These are phyloP conservation scores for Drosophila imparisetae DNA, from an alignment of 2,888 invertebrate species.

Conservation along the genomic window DNA sequence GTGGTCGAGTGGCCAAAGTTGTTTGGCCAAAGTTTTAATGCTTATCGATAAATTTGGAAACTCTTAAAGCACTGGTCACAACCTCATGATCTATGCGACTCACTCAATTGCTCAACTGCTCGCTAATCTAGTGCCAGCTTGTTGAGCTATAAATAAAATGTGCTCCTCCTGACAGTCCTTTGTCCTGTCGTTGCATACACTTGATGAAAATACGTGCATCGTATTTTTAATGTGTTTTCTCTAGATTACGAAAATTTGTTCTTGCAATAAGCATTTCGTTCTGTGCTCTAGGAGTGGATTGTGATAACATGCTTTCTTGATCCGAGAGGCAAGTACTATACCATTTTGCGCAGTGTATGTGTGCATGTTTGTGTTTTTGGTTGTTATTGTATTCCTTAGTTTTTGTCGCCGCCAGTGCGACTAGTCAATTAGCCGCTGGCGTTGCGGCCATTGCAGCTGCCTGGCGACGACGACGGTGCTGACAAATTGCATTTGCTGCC, in stretches of 20 bases:
- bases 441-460: constrained; percentile 56
- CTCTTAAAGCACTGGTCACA: constrained; percentile 33
- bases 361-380: constrained; percentile 13
- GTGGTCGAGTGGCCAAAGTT: constrained; percentile 13
- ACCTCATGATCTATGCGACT: constrained; percentile 48
- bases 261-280: not conserved
- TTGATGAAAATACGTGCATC: not conserved
- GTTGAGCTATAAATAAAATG: constrained; percentile 74
- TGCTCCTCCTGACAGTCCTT: constrained; percentile 5
- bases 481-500: constrained; percentile 76
- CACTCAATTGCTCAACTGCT: constrained; percentile 30
- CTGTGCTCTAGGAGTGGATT: not conserved
- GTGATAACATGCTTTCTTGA: not conserved
- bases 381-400: constrained; percentile 30
- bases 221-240: not conserved
- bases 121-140: constrained; percentile 76
- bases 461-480: constrained; percentile 49
- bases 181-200: not conserved
- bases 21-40: constrained; percentile 67
- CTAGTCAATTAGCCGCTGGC: constrained; percentile 68
- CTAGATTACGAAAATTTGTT: not conserved
- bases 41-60: constrained; percentile 61
- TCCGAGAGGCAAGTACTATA: not conserved
- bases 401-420: constrained; percentile 41
- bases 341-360: not conserved